A percentile compares a stretch with the other conserved stretches of the same genome.
phyloP scores from a whole-genome alignment of 2,113 vertebrate genomes.

The Chionis minor region DNA sequence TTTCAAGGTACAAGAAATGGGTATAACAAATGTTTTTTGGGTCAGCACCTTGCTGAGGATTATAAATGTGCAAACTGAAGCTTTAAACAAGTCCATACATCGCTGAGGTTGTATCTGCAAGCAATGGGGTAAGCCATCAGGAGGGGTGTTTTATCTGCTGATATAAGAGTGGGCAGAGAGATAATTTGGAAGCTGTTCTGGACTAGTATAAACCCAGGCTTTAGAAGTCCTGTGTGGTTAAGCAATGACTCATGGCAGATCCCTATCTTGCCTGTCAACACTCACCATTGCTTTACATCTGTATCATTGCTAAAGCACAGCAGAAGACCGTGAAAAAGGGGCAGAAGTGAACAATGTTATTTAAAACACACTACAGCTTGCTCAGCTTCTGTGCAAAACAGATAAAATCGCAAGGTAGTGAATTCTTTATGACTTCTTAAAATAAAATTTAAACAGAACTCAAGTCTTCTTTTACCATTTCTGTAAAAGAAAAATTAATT shows the following conservation, averaged over 20 bases:
- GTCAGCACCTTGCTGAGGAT: constrained; percentile 10
- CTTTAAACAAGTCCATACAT: background rate
- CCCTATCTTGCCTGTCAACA: background rate
- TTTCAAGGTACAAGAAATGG: constrained; percentile 10
- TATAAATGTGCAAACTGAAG: background rate
- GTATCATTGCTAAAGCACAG: background rate
- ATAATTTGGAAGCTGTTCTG: background rate
- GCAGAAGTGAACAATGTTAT: background rate
- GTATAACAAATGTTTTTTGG: background rate
- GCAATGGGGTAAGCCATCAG: background rate
- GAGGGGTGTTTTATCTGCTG: background rate
- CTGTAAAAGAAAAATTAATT: background rate
- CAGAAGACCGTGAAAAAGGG: background rate
- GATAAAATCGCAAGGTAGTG: background rate
- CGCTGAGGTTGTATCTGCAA: background rate
- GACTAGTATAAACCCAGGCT: background rate
- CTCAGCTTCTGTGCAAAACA: background rate
- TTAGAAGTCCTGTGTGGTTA: background rate
- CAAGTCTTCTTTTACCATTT: background rate
- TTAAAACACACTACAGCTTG: background rate
- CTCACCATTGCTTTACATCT: background rate
- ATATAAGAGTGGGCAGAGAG: background rate
- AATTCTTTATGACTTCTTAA: background rate
- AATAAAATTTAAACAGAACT: background rate
- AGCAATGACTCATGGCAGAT: background rate